These are phyloP conservation scores for Heloderma charlesbogerti DNA, from an alignment of 2,113 vertebrate genomes.

Conservation along the genomic window DNA sequence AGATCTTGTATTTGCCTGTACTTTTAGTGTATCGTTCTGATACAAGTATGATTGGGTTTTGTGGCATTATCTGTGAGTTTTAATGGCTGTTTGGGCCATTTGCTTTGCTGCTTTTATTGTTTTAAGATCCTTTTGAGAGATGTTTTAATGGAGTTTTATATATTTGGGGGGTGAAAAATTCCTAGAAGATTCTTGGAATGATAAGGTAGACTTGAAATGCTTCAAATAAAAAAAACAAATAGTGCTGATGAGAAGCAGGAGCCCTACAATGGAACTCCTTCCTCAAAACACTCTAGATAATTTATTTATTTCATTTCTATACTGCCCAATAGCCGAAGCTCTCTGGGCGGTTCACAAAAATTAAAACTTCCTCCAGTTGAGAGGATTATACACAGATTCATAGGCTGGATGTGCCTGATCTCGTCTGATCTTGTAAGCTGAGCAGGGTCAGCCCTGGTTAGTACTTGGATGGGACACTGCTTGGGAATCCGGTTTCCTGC, in stretches of 20 bases:
- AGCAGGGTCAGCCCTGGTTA: too few species aligned
- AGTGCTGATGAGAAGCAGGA: neutral
- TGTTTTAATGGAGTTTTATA: neutral
- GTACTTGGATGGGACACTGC: too few species aligned
- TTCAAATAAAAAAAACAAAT: neutral
- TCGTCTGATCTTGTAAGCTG: too few species aligned
- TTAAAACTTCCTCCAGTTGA: neutral
- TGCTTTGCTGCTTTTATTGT: neutral
- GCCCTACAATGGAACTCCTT: neutral
- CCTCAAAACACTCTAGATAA: neutral
- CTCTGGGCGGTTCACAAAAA: too few species aligned
- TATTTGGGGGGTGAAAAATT: neutral
- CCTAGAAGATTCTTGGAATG: neutral
- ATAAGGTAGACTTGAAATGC: neutral
- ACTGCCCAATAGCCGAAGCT: too few species aligned
- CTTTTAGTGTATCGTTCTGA: neutral
- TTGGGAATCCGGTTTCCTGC: too few species aligned
- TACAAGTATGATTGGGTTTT: neutral
- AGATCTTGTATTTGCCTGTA: neutral
- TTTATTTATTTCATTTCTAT: too few species aligned
- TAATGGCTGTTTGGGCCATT: too few species aligned
- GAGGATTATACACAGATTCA: too few species aligned
- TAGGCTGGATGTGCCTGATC: too few species aligned
- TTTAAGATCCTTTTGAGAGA: neutral
- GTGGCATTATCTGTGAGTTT: too few species aligned